Conservation (phyloP, 2,113 vertebrate species). For the Heterotilapia buettikoferi region DNA sequence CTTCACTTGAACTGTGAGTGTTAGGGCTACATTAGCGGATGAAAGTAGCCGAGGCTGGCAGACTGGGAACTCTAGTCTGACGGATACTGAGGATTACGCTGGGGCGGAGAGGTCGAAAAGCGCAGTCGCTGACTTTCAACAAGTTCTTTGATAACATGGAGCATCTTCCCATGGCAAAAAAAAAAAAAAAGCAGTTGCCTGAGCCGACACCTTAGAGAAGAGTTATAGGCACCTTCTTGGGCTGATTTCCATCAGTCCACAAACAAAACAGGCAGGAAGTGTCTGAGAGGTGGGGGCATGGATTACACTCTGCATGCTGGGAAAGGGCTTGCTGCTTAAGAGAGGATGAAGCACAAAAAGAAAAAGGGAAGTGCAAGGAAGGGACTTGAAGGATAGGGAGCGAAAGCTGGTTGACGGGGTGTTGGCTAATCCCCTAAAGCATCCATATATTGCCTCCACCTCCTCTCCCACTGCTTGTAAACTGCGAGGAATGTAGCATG, state of each 20-base stretch:
- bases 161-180: background rate
- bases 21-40: conserved; percentile 28
- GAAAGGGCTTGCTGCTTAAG: conserved; percentile 57
- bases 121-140: background rate
- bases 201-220: conserved; percentile 15
- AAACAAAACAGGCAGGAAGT: conserved; percentile 60
- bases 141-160: background rate
- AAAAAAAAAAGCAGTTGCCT: background rate
- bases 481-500: conserved; percentile 65
- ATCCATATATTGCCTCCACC: conserved; percentile 70
- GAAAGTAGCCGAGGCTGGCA: conserved; percentile 16
- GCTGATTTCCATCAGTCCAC: conserved; percentile 33
- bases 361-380: conserved; percentile 16
- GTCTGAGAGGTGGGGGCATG: conserved; percentile 43
- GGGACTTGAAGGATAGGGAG: conserved; percentile 23
- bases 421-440: conserved; percentile 71
- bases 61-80: background rate
- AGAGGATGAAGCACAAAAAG: conserved; percentile 48
- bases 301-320: conserved; percentile 67
- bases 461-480: conserved; percentile 65
- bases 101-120: background rate
- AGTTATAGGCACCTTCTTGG: conserved; percentile 2
- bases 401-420: conserved; percentile 29
- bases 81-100: background rate
- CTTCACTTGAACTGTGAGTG: conserved; percentile 60